These are phyloP conservation scores for Campoplex nolae DNA, from an alignment of 2,888 invertebrate species.

Conservation along the genomic window DNA sequence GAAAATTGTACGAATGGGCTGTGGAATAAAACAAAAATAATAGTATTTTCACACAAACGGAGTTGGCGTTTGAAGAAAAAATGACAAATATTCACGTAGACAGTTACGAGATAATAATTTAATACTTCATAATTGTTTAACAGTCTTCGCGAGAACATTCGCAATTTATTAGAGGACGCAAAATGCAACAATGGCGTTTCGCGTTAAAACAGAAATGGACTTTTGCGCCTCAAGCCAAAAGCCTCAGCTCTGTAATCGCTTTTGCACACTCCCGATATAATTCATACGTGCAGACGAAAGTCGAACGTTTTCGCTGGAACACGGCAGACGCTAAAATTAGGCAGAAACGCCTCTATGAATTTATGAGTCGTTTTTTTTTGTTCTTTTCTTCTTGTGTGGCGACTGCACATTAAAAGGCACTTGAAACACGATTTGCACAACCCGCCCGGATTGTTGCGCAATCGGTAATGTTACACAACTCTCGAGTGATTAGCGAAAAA, in stretches of 20 bases:
- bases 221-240: constrained; percentile 13
- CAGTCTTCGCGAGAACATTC: constrained; percentile 58
- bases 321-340: constrained; percentile 47
- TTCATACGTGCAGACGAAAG: constrained; percentile 1
- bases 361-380: neutral
- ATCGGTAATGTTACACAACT: constrained; percentile 21
- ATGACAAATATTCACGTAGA: neutral
- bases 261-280: constrained; percentile 7
- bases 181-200: constrained; percentile 28
- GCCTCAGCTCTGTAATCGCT: constrained; percentile 4
- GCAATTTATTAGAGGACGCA: constrained; percentile 36
- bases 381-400: neutral
- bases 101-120: constrained; percentile 51
- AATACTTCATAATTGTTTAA: constrained; percentile 52
- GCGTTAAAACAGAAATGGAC: neutral
- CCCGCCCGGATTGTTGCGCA: constrained; percentile 18
- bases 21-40: constrained; percentile 52
- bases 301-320: constrained; percentile 19
- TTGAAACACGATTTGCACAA: neutral
- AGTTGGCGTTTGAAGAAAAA: neutral
- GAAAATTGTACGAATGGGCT: constrained; percentile 54
- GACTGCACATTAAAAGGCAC: constrained; percentile 34
- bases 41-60: constrained; percentile 47
- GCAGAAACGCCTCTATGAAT: constrained; percentile 8
- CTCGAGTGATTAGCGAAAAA: constrained; percentile 18